Evolutionary conservation across 2,113 vertebrate species (phyloP), one percentile per base, ranked within the genome.

Genomic region (Rhodinocichla rosea): DNA sequence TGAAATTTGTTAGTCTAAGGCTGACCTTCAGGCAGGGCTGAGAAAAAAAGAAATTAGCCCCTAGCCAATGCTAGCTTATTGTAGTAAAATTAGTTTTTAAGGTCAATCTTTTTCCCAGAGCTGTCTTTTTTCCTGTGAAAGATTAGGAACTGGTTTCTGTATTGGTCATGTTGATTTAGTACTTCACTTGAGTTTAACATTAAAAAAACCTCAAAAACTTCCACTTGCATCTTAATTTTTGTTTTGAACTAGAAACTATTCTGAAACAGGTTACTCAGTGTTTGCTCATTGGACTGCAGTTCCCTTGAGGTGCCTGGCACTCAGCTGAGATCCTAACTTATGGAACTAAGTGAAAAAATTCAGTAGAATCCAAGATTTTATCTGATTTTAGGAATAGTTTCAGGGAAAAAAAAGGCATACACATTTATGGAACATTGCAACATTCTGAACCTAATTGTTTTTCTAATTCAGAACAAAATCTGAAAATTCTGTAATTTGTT

Each of bases 21-120:
- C 8, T 93, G 81, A 92, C 75, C 73, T 95, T 91, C 73, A 65
- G 32, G 52, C 44, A 91, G 94, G 89, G 23, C 63, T 78, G 67
- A 87, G 73, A 5, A 39, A 45, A 53, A 84, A 74, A 83, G 8
- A 78, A 81, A 77, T 49, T 67, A 94, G 57, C 85, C 89, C 77
- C 47, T 69, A 95, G 71, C 59, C 77, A 92, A 84, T 65, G 47
- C 33, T 62, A 37, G 24, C 13, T 86, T 86, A 63, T 74, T 91
- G 90, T 71, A 90, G 28, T 65, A 90, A 95, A 95, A 91, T 69
- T 86, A 89, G 67, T 89, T 92, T 94, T 90, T 92, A 88, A 92
- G 83, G 88, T 80, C 70, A 79, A 1, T 40, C 33, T 47, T 86
- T 42, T 92, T 94, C 63, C 49, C 30, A 53, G 55, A 82, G 59